Evolutionary conservation across 2,888 invertebrate genomes (phyloP), one percentile per base, ranked within the genome.

Genomic region (Anthrax anthrax): DNA sequence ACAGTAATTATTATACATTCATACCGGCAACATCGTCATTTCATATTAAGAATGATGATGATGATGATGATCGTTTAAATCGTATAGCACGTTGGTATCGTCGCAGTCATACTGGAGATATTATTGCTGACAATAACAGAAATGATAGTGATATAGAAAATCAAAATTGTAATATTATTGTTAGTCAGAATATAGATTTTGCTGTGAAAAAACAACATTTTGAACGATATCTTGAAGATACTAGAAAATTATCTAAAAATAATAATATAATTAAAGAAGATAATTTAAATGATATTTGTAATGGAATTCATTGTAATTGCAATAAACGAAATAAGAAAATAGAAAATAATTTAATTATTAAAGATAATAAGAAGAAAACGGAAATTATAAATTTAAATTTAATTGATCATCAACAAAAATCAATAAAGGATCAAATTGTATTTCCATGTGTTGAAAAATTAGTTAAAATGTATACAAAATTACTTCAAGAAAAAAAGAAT

Each of bases 401-500:
- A 32, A 32, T 43, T n/a, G n/a, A n/a, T n/a, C 18, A 27, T 13
- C 18, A 6, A 44, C 4, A 37, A 38, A 8, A 4, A 17, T n/a
- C 16, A 23, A 6, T 19, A 34, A 29, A n/a, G n/a, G n/a, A 34
- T 23, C 1, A 46, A 19, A 42, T 38, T 16, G 44, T 44, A 37
- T 56, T 56, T 53, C 56, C 56, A 38, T 56, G 55, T 43, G 55
- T 56, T 44, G 50, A 54, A 41, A 51, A 51, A 19, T 49, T 54
- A 23, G 52, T 54, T 8, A 53, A 55, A 55, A 57, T 56, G 56
- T 56, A 56, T 47, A 52, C 56, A 37, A 51, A 55, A 46, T 42
- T 55, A 13, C 37, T 55, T 18, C 49, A 53, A 44, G 51, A 54
- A 19, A 54, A 50, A 38, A 55, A 54, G 42, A 43, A 23, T 37